Evolutionary conservation across 2,888 invertebrate genomes (phyloP).

Genomic region (Ophraella communa): DNA sequence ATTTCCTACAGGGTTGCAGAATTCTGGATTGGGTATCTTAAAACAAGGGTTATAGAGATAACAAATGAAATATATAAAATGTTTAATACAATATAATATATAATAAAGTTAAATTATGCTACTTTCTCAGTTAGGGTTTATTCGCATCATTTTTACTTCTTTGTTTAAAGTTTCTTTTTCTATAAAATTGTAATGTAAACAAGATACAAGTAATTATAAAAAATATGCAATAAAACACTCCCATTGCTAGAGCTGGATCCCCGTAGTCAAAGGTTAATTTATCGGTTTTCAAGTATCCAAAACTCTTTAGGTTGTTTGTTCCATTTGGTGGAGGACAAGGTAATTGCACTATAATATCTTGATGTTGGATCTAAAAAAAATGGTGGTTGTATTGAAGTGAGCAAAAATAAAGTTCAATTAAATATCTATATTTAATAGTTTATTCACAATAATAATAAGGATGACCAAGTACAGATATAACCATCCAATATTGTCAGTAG

Average conservation of each 20-base stretch:
- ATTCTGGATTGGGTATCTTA: no score
- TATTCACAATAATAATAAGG: not conserved
- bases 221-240: constrained; percentile 68
- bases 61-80: not conserved
- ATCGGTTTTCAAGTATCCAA: constrained; percentile 61
- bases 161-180: constrained; percentile 56
- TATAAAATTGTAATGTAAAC: constrained; percentile 59
- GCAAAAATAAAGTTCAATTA: not conserved
- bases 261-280: constrained; percentile 64
- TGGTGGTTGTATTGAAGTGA: not conserved
- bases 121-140: constrained; percentile 61
- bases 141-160: constrained; percentile 66
- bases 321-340: constrained; percentile 84
- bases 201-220: constrained; percentile 68
- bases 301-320: constrained; percentile 69
- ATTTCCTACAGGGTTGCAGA: no score
- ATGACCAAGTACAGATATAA: no score
- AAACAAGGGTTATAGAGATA: no score
- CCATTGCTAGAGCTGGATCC: constrained; percentile 66
- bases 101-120: not conserved
- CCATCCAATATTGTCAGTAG: no score
- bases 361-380: constrained; percentile 73
- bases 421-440: not conserved
- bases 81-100: not conserved
- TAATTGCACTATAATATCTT: constrained; percentile 85